Conservation (phyloP, 2,797 vertebrate genomes). For the Chiroxiphia lanceolata region DNA sequence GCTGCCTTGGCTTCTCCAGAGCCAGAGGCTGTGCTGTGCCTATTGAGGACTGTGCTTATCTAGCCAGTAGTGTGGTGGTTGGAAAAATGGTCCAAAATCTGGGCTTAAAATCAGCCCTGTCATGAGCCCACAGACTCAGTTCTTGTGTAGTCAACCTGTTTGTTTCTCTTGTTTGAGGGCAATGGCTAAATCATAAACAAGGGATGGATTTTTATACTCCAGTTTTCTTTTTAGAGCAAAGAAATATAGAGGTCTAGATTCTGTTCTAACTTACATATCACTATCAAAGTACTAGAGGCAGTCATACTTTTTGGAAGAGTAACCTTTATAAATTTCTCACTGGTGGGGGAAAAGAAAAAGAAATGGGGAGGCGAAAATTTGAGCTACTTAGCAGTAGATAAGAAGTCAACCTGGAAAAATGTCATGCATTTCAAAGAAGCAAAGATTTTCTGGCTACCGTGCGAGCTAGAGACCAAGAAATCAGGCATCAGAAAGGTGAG, state of each 20-base stretch:
- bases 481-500: not conserved
- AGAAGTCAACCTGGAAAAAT: not conserved
- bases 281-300: not conserved
- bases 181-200: not conserved
- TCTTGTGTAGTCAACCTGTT: not conserved
- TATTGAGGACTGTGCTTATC: not conserved
- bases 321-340: not conserved
- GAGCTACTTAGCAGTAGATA: not conserved
- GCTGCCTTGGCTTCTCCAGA: not conserved
- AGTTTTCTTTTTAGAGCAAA: not conserved
- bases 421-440: not conserved
- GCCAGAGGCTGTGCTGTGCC: not conserved
- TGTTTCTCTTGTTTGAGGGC: not conserved
- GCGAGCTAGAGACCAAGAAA: not conserved
- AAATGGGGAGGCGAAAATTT: not conserved
- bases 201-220: not conserved
- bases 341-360: not conserved
- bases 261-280: accelerated
- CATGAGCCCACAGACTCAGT: not conserved
- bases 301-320: not conserved
- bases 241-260: not conserved
- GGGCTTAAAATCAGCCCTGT: not conserved
- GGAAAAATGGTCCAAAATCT: not conserved
- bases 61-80: accelerated
- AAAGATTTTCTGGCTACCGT: not conserved